These are phyloP conservation scores for Spea multiplicata DNA, from an alignment of 2,113 vertebrate species.

Conservation along the genomic window DNA sequence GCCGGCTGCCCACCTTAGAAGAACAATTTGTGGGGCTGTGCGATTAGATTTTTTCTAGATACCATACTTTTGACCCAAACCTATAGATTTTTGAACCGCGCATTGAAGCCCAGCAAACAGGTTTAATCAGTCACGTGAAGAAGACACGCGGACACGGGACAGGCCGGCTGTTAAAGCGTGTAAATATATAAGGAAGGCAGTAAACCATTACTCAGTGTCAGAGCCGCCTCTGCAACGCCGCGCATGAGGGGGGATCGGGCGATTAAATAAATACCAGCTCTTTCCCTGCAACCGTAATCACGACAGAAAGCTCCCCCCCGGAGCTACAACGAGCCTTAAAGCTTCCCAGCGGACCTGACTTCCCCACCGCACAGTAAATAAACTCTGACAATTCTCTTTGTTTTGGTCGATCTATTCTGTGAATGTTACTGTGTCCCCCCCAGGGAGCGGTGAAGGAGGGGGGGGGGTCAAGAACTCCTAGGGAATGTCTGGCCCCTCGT, in stretches of 20 bases:
- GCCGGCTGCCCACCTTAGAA: too few relatives aligned
- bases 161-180: background rate
- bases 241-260: background rate
- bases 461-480: background rate
- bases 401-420: background rate
- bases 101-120: background rate
- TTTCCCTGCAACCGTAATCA: background rate
- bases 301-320: background rate
- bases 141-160: background rate
- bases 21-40: too few relatives aligned
- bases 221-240: background rate
- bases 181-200: background rate
- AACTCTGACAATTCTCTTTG: background rate
- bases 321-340: background rate
- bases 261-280: slow-evolving; percentile 11
- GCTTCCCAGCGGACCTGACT: background rate
- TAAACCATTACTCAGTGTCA: background rate
- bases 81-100: too few relatives aligned
- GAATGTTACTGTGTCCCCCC: background rate
- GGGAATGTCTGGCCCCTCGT: background rate
- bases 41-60: too few relatives aligned
- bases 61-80: too few relatives aligned
- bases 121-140: background rate
- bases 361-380: background rate
- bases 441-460: background rate